Percentiles rank a stretch among this genome's conserved stretches.
These are phyloP conservation scores for Neuroterus valhalla DNA, from an alignment of 1,140 invertebrate species.

Conservation along the genomic window DNA sequence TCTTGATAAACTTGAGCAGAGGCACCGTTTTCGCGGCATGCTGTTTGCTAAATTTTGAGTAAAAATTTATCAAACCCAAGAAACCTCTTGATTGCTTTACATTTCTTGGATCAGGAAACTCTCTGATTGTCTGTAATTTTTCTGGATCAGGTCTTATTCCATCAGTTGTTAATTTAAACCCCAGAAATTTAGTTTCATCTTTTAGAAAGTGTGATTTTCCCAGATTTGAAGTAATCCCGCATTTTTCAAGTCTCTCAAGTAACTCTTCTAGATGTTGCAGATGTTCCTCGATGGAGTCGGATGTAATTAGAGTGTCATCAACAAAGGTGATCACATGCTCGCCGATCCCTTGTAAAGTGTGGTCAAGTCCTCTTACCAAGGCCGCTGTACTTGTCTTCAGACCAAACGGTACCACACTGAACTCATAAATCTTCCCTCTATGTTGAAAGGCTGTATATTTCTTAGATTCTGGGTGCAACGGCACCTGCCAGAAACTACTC, in stretches of 20 bases:
- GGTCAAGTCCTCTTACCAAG: constrained; percentile 45
- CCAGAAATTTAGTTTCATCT: too few relatives aligned
- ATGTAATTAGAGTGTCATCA: constrained; percentile 47
- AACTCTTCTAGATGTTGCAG: constrained; percentile 41
- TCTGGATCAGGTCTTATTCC: constrained; percentile 47
- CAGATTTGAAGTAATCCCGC: constrained; percentile 8
- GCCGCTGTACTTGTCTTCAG: constrained; percentile 56
- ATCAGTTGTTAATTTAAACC: constrained; percentile 38
- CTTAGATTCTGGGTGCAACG: constrained; percentile 38
- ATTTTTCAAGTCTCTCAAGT: background rate
- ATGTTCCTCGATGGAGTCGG: constrained; percentile 40
- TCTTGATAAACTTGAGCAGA: constrained; percentile 45
- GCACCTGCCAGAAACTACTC: too few relatives aligned
- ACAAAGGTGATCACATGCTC: constrained; percentile 42
- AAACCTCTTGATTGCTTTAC: too few relatives aligned
- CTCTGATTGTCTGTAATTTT: constrained; percentile 45
- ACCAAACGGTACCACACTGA: too few relatives aligned
- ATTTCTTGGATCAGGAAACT: constrained; percentile 45
- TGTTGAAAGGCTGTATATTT: constrained; percentile 62
- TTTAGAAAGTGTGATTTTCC: too few relatives aligned
- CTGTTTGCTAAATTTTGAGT: constrained; percentile 7
- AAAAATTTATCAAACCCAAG: too few relatives aligned
- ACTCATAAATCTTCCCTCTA: constrained; percentile 56
- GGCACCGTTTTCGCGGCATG: constrained; percentile 41
- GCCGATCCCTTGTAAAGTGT: background rate